Base-by-base conservation (phyloP, 1,140 invertebrate genomes). In the Meloidogyne floridensis region DNA sequence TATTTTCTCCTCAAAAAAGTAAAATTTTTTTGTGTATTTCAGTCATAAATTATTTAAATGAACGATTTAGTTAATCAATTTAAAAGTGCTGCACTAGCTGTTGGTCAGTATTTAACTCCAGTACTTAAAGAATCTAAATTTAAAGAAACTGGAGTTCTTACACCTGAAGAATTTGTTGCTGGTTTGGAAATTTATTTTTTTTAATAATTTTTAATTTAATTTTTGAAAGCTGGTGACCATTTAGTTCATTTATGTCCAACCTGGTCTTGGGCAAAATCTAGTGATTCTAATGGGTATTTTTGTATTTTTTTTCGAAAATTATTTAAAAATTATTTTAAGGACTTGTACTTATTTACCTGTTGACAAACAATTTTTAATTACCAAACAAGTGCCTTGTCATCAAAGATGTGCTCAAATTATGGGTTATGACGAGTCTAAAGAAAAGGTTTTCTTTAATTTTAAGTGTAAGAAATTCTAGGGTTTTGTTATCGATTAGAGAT, bases 41-140 rank as follows among this genome's bases (percentile, higher is more conserved):
- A 74, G 43, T 1, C 15, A 20, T 18, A 18, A 71, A 47, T 74
- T 74, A 54, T 13, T 73, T 73, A 53, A 71, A 83, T 83, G 80
- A 84, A 83, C 69, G 83, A 84, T n/a, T 20, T 83, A n/a, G 81
- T 83, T 3, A 83, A 83, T 71, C 59, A 71, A 47, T 83, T 83
- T 7, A 83, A 83, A 43, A 83, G 82, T 59, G 75, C 82, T 8
- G 82, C 82, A n/a, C 65, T 83, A 18, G 51, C 32, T 69, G 95
- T 98, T 32, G 97, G 96, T 8, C 96, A 98, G 91, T 96, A 95
- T 91, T 93, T 98, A 84, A 98, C 95, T 72, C 97, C 97, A 54
- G 94, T 99, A 81, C 91, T 99, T 76, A 98, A 96, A 93, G 96
- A 98, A 92, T 98, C 96, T 8, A 98, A 98, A 91, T 99, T 99